Conservation (phyloP, 2,888 invertebrate genomes). For the Nymphalis c-album region DNA sequence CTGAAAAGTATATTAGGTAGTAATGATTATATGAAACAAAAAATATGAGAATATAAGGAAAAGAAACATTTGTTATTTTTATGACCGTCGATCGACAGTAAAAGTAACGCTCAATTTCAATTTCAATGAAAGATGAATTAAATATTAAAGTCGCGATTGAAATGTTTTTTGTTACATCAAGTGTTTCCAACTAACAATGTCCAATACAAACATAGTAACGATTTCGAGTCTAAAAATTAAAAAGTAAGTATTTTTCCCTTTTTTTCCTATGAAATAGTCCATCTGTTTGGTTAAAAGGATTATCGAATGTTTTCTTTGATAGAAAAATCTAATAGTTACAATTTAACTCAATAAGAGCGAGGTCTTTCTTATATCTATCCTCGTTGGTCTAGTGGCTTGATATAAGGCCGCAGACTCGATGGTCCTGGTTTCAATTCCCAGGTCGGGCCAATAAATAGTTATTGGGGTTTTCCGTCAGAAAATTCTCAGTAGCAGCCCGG, state of each 20-base stretch:
- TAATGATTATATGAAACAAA: neutral
- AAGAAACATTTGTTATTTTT: neutral
- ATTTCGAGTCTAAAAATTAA: neutral
- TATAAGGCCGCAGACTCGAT: too few relatives aligned
- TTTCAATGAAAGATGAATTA: slow-evolving; percentile 1
- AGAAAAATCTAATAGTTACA: too few relatives aligned
- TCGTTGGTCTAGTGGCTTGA: too few relatives aligned
- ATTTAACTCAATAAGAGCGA: too few relatives aligned
- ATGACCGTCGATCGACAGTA: neutral
- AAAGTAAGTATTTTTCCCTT: neutral
- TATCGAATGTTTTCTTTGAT: too few relatives aligned
- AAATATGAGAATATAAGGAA: neutral
- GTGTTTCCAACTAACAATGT: neutral
- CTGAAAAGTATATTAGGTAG: too few relatives aligned
- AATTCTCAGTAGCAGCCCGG: too few relatives aligned
- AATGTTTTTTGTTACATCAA: neutral
- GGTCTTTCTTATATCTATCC: too few relatives aligned
- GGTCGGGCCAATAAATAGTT: too few relatives aligned
- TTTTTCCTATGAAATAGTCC: neutral
- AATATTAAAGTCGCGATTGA: slow-evolving; percentile 12
- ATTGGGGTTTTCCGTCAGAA: too few relatives aligned
- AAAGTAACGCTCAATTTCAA: slow-evolving; percentile 18
- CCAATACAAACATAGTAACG: neutral
- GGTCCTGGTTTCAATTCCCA: too few relatives aligned
- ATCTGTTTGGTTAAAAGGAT: too few relatives aligned